Conservation (phyloP, 2,888 invertebrate genomes). For the Cephus pulcher region DNA sequence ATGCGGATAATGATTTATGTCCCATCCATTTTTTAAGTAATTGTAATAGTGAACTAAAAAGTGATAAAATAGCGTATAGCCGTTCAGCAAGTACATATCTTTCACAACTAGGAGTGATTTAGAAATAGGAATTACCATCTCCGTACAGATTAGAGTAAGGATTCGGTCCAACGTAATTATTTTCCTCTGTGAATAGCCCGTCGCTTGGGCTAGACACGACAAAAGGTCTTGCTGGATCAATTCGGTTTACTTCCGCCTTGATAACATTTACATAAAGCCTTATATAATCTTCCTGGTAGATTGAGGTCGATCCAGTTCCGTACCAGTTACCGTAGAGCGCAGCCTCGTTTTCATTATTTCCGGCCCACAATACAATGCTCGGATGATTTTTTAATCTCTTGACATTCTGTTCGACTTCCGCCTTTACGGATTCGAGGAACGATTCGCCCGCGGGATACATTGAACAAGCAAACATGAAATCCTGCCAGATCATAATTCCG, state of each 20-base stretch:
- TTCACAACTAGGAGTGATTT: background rate
- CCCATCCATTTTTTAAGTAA: constrained; percentile 85
- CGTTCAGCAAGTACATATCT: background rate
- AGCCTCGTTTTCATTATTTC: constrained; percentile 96
- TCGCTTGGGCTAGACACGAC: constrained; percentile 94
- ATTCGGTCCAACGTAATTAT: constrained; percentile 82
- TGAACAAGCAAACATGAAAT: constrained; percentile 95
- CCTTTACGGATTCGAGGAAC: constrained; percentile 79
- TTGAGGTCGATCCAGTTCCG: constrained; percentile 66
- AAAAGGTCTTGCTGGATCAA: constrained; percentile 77
- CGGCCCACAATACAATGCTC: constrained; percentile 91
- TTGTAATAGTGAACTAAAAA: constrained; percentile 88
- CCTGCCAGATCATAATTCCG: constrained; percentile 97
- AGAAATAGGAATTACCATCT: constrained; percentile 73
- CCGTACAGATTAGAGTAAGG: constrained; percentile 87
- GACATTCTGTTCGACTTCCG: constrained; percentile 86
- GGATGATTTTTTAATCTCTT: constrained; percentile 87
- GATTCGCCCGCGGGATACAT: constrained; percentile 86
- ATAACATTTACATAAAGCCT: constrained; percentile 86
- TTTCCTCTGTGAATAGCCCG: constrained; percentile 77
- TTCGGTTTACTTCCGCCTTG: constrained; percentile 71
- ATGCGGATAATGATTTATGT: constrained; percentile 79
- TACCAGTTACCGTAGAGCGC: constrained; percentile 87
- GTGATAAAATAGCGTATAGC: constrained; percentile 5
- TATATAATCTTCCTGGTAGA: constrained; percentile 82